phyloP scores from a whole-genome alignment of 2,113 vertebrate genomes.

The Megaceryle maxima region DNA sequence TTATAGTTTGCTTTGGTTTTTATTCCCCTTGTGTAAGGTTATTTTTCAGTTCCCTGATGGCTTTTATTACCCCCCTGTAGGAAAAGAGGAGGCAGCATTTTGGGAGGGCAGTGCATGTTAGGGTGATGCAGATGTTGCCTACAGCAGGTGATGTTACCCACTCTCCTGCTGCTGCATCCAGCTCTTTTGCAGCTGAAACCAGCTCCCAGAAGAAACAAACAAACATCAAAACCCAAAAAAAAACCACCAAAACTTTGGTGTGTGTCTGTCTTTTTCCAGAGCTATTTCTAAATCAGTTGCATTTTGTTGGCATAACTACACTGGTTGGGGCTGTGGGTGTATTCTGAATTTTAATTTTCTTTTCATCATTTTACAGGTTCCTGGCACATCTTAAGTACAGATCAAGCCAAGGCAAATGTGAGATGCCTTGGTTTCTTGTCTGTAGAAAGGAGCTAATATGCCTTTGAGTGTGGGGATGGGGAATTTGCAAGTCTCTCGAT shows the following conservation, averaged over 20 bases:
- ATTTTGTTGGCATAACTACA: not conserved
- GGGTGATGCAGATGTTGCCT: not conserved
- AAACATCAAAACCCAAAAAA: too few relatives aligned
- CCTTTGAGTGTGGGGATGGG: not conserved
- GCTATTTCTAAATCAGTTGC: not conserved
- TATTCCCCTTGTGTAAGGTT: not conserved
- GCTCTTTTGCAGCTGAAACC: not conserved
- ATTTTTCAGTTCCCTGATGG: not conserved
- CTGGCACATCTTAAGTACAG: not conserved
- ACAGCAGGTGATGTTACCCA: not conserved
- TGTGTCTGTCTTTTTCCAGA: not conserved
- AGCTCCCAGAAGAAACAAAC: not conserved
- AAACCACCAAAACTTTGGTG: not conserved
- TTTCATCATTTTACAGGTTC: not conserved
- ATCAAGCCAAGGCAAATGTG: not conserved
- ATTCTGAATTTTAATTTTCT: not conserved
- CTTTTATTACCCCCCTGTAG: not conserved
- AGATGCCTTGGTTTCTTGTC: not conserved
- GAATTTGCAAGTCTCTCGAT: not conserved
- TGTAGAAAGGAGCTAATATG: not conserved
- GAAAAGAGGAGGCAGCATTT: not conserved
- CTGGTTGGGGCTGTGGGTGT: not conserved
- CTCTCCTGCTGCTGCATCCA: not conserved
- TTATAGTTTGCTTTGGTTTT: not conserved
- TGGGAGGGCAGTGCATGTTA: fast-evolving